A percentile compares a stretch with the other conserved stretches of the same genome.
phyloP scores from a whole-genome alignment of 2,797 vertebrate species.

The Channa striata region DNA sequence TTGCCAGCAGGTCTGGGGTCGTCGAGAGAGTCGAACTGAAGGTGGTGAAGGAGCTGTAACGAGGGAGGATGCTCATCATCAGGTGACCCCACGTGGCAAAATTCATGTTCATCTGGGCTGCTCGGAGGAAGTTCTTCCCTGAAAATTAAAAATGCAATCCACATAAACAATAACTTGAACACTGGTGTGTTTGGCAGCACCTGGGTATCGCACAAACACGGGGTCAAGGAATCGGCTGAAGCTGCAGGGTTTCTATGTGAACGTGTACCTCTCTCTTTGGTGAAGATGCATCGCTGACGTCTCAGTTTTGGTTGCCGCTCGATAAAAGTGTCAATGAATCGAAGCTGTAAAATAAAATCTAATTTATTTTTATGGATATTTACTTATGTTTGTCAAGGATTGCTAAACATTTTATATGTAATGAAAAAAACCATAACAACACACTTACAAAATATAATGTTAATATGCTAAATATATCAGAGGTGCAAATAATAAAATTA shows the following conservation, averaged over 20 bases:
- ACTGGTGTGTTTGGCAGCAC: neutral
- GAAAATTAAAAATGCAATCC: neutral
- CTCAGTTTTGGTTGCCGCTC: constrained; percentile 89
- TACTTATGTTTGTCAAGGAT: neutral
- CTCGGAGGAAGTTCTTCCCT: constrained; percentile 93
- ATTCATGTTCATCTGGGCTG: constrained; percentile 95
- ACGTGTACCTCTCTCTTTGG: constrained; percentile 92
- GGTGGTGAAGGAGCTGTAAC: constrained; percentile 86
- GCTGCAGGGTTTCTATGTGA: neutral
- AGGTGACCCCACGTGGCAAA: constrained; percentile 93
- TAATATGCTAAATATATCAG: too few species aligned
- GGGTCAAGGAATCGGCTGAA: neutral
- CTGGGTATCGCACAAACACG: neutral
- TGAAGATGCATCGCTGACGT: constrained; percentile 92
- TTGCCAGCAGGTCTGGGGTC: constrained; percentile 52
- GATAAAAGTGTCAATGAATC: constrained; percentile 88
- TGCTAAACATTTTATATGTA: neutral
- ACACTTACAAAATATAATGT: too few species aligned
- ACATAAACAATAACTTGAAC: too few species aligned
- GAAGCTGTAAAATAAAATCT: constrained; percentile 80
- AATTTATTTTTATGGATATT: neutral
- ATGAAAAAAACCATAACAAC: too few species aligned
- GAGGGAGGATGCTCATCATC: constrained; percentile 93
- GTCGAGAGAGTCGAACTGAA: constrained; percentile 82
- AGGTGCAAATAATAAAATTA: too few species aligned